Percentiles rank a stretch among this genome's conserved stretches.
Evolutionary conservation across 2,113 vertebrate genomes (phyloP).

Genomic region (Cranoglanis bouderius): DNA sequence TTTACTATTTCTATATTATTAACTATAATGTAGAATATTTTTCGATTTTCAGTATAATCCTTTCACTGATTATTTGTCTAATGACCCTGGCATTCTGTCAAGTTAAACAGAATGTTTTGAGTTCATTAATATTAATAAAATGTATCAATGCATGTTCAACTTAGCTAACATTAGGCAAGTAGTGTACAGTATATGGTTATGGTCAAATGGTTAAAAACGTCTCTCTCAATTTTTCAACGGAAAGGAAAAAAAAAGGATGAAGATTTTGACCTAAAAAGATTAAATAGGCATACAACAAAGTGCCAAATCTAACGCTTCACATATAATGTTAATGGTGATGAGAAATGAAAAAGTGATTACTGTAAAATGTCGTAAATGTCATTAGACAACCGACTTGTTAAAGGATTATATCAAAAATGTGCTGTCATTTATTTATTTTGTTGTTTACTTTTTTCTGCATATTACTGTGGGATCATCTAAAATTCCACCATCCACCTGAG

Average conservation of each 20-base stretch:
- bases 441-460: neutral
- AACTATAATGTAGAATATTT: no score
- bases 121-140: neutral
- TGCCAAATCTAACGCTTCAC: no score
- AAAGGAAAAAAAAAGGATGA: neutral
- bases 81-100: no score
- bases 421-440: neutral
- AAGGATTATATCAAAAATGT: no score
- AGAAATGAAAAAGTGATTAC: no score
- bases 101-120: neutral
- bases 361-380: no score
- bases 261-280: no score
- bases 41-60: no score
- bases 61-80: no score
- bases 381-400: no score
- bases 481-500: neutral
- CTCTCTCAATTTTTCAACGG: neutral
- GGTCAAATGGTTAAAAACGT: neutral
- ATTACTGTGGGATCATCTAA: neutral
- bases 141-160: neutral
- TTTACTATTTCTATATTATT: neutral
- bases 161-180: neutral
- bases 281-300: no score
- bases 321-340: no score
- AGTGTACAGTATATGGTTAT: neutral